These are phyloP conservation scores for Neodontobutis hainanensis DNA, from an alignment of 2,113 vertebrate species.

Conservation along the genomic window DNA sequence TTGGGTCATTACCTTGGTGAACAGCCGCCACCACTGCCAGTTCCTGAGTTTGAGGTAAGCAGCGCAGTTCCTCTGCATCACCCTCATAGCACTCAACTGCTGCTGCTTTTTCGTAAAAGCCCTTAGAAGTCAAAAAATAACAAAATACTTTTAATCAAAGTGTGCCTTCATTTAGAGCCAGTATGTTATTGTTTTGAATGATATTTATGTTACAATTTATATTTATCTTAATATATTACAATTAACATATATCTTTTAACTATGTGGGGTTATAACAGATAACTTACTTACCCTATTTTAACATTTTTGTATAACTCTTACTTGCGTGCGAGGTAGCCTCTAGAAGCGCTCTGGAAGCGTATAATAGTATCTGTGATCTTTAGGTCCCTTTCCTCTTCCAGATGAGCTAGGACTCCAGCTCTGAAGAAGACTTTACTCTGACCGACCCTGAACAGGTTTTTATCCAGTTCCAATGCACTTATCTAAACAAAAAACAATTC, in stretches of 20 bases:
- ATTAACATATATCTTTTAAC: too few species aligned
- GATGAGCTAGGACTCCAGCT: constrained; percentile 88
- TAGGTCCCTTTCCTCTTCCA: constrained; percentile 90
- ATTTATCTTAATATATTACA: too few species aligned
- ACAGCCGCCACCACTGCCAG: constrained; percentile 95
- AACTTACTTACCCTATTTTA: background rate
- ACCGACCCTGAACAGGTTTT: constrained; percentile 88
- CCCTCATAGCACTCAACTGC: constrained; percentile 87
- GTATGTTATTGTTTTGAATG: background rate
- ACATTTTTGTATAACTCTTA: constrained; percentile 47
- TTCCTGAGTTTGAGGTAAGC: constrained; percentile 92
- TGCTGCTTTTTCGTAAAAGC: constrained; percentile 89
- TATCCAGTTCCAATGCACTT: constrained; percentile 86
- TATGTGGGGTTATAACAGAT: too few species aligned
- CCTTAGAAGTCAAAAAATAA: constrained; percentile 61
- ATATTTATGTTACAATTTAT: too few species aligned
- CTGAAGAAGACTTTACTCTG: constrained; percentile 95
- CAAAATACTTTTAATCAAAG: background rate
- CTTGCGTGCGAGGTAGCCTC: constrained; percentile 89
- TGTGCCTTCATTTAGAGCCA: background rate
- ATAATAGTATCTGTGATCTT: constrained; percentile 94
- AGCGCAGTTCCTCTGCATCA: constrained; percentile 91
- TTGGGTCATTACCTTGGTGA: constrained; percentile 82
- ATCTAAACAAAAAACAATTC: constrained; percentile 74
- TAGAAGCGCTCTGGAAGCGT: constrained; percentile 87